Base-by-base conservation (phyloP, 2,113 vertebrate genomes). In the Leucosticte australis region DNA sequence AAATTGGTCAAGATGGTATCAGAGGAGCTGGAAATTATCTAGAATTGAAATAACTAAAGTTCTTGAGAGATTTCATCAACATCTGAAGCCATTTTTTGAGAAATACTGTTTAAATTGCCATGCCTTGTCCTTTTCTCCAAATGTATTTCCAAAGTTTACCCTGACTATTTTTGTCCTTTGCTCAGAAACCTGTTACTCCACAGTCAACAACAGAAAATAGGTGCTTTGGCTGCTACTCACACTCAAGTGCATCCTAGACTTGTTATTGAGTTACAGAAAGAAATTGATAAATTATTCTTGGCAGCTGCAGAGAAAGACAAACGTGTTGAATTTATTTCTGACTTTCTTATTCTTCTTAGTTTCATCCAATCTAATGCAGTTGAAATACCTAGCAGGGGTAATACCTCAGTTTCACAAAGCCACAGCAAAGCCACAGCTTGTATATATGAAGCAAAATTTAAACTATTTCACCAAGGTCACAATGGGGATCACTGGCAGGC, bases 31-130 rank as follows among this genome's bases (percentile, higher is more conserved):
- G 65, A 92, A 83, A 81, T 67, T 0, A 35, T 69, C 41, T 73
- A 49, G 42, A 94, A 89, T 90, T 62, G 63, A 94, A 97, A 94
- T 49, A 90, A 53, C 77, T 90, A 46, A 75, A 71, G 33, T 74
- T 84, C 71, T 50, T 67, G 57, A 53, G 79, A 94, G 95, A 93
- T 49, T 53, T 37, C 22, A 56, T 57, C 57, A 83, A 28, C 30
- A 83, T 76, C 67, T 59, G 33, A 49, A 81, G 41, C 53, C 28
- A n/a, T 70, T 92, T 79, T 53, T 56, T 4, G 64, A 89, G 70
- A 90, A 93, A 82, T 33, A 39, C 49, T 87, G 42, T 83, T 92
- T 81, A 83, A 88, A 83, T 86, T 83, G 62, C 41, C 31, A 68
- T 57, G 53, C 28, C 31, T 89, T 9, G 9, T 83, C 33, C 7